A percentile compares a stretch with the other conserved stretches of the same genome.
Conservation (phyloP, 2,113 vertebrate species). For the Toxostoma redivivum region DNA sequence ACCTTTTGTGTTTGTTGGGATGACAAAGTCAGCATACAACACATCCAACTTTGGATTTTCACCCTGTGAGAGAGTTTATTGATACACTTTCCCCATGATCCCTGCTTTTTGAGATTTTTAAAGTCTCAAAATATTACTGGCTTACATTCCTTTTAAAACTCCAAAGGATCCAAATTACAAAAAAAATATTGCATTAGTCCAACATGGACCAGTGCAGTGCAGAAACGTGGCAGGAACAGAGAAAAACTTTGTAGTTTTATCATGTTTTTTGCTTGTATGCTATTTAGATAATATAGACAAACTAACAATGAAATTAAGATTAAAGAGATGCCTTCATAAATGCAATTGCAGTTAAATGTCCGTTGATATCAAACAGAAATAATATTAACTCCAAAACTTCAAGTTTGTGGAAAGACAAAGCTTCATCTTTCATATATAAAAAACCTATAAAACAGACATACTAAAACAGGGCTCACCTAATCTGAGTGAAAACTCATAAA, state of each 20-base stretch:
- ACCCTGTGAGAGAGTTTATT: background rate
- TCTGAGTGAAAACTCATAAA: constrained; percentile 94
- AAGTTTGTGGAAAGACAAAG: background rate
- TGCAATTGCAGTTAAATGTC: background rate
- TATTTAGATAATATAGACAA: background rate
- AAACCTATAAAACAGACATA: background rate
- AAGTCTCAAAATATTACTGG: background rate
- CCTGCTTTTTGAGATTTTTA: background rate
- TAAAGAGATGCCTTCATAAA: background rate
- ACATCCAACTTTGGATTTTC: background rate
- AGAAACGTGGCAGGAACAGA: background rate
- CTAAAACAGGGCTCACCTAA: constrained; percentile 76
- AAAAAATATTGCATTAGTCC: background rate
- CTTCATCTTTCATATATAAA: background rate
- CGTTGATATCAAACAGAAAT: background rate
- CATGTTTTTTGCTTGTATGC: background rate
- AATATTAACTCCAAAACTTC: background rate
- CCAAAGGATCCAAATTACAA: background rate
- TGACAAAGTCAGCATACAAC: background rate
- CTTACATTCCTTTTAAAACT: background rate
- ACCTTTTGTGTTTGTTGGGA: background rate
- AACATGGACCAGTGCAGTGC: background rate
- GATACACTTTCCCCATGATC: background rate
- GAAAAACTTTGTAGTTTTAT: background rate
- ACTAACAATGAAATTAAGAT: background rate